Conservation (phyloP, 2,113 vertebrate species). For the Tragelaphus scriptus region DNA sequence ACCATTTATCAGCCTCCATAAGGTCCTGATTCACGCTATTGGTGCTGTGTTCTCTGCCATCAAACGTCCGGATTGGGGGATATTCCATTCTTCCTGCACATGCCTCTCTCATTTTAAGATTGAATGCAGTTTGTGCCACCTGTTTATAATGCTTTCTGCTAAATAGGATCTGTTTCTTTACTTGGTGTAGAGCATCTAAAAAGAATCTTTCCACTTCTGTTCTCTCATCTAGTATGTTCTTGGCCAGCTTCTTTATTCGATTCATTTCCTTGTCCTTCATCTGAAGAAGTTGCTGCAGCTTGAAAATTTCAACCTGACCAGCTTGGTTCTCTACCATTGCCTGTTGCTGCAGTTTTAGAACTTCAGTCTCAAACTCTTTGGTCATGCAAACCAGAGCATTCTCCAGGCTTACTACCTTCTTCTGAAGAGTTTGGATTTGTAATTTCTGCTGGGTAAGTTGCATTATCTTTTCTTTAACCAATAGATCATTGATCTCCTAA, state of each 20-base stretch:
- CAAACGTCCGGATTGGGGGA: constrained; percentile 86
- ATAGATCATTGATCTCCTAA: constrained; percentile 83
- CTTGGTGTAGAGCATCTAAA: constrained; percentile 83
- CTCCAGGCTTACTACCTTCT: constrained; percentile 81
- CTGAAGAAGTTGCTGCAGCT: constrained; percentile 82
- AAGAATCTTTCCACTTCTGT: constrained; percentile 89
- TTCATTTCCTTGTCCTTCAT: constrained; percentile 86
- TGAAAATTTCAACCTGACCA: constrained; percentile 79
- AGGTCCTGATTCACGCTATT: constrained; percentile 86
- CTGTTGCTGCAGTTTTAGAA: constrained; percentile 61
- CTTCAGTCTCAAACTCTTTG: constrained; percentile 72
- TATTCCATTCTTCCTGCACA: constrained; percentile 81
- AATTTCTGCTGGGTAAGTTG: constrained; percentile 80
- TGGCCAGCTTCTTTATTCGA: constrained; percentile 82
- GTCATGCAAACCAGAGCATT: constrained; percentile 65
- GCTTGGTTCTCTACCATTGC: constrained; percentile 71
- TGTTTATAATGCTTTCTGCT: constrained; percentile 83
- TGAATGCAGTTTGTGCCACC: constrained; percentile 82
- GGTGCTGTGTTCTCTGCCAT: constrained; percentile 83
- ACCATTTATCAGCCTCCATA: constrained; percentile 85
- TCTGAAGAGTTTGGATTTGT: constrained; percentile 77
- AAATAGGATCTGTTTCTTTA: constrained; percentile 83
- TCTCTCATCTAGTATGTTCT: constrained; percentile 83
- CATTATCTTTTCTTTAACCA: constrained; percentile 80
- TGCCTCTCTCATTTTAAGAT: constrained; percentile 80